phyloP scores from a whole-genome alignment of 1,140 invertebrate species.

The Galleria mellonella region DNA sequence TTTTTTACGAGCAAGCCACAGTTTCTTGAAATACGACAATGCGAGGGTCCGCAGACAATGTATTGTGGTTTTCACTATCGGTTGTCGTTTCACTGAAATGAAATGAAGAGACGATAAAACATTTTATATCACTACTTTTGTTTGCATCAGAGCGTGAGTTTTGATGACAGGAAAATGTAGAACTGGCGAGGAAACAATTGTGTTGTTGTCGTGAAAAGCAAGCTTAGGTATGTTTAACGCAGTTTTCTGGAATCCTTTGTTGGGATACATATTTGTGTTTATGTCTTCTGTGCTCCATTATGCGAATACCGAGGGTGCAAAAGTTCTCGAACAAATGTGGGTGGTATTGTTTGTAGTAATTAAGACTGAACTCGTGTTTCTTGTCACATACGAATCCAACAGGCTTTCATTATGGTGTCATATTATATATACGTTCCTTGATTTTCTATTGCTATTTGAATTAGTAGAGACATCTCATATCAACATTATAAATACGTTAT shows the following conservation, averaged over 20 bases:
- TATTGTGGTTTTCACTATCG: slow-evolving; percentile 16
- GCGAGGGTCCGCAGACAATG: slow-evolving; percentile 12
- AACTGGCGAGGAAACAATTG: slow-evolving; percentile 34
- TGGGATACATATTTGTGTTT: slow-evolving; percentile 23
- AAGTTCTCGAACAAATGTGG: not conserved
- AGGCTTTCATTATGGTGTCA: no score
- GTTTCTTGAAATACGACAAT: slow-evolving; percentile 50
- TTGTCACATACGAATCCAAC: not conserved
- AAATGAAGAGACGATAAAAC: slow-evolving; percentile 45
- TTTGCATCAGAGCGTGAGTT: slow-evolving; percentile 46
- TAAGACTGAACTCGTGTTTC: slow-evolving; percentile 3
- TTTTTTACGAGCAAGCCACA: slow-evolving; percentile 45
- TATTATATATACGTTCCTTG: no score
- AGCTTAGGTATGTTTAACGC: slow-evolving; percentile 21
- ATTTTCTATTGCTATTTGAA: no score
- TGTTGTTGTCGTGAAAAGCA: slow-evolving; percentile 15
- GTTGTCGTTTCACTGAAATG: slow-evolving; percentile 14
- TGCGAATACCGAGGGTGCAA: not conserved
- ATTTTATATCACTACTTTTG: slow-evolving; percentile 57
- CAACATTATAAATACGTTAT: no score
- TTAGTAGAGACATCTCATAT: no score
- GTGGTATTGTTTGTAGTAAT: slow-evolving; percentile 1
- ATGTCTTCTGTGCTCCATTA: slow-evolving; percentile 9
- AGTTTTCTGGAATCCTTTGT: slow-evolving; percentile 27
- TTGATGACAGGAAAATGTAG: slow-evolving; percentile 36